Evolutionary conservation across 1,140 invertebrate species (phyloP).

Genomic region (Ostrea edulis): DNA sequence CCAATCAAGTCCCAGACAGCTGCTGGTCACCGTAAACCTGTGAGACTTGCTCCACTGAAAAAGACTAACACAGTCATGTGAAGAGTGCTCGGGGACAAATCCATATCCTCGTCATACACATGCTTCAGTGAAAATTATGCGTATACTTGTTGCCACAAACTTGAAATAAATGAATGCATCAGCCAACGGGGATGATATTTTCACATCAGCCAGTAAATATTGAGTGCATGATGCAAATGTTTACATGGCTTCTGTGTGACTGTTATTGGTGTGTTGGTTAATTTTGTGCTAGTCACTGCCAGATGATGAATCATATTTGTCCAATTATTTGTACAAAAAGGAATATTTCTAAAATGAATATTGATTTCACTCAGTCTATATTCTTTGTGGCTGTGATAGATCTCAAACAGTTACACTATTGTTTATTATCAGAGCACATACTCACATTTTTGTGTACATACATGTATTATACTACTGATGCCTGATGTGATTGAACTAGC

Average conservation of each 20-base stretch:
- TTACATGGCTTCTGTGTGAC: background rate
- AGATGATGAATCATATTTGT: background rate
- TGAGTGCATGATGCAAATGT: too few species aligned
- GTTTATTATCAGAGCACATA: background rate
- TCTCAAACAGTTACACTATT: background rate
- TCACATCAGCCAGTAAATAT: too few species aligned
- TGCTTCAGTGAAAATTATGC: background rate
- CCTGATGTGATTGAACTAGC: background rate
- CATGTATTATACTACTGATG: too few species aligned
- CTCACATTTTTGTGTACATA: background rate
- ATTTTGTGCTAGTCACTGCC: constrained; percentile 10
- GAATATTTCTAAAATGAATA: background rate
- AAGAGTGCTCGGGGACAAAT: background rate
- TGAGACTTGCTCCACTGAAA: constrained; percentile 57
- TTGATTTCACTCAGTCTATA: too few species aligned
- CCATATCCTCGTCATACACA: too few species aligned
- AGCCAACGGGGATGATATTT: too few species aligned
- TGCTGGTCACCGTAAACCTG: constrained; percentile 32
- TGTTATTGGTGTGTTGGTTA: background rate
- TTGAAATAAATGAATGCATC: too few species aligned
- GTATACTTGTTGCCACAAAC: too few species aligned
- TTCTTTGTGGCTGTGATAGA: background rate
- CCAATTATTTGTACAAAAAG: background rate
- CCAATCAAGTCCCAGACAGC: constrained; percentile 50
- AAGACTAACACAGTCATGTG: constrained; percentile 64